Conservation (phyloP, 92 coral and sea anemone genomes). For the Zoanthus solanderi region DNA sequence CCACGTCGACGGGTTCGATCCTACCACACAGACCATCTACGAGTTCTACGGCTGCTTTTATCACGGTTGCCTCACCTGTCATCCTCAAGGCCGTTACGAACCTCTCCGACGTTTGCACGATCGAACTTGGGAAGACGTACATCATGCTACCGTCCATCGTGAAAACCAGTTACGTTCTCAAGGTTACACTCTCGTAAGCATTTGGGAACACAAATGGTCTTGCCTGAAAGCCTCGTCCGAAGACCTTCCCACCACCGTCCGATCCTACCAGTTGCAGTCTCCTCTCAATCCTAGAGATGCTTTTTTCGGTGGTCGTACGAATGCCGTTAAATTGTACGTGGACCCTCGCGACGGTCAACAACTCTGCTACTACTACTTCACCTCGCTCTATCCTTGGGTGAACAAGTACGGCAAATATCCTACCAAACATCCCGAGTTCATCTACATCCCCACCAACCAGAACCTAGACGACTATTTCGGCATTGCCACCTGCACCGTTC, state of each 20-base stretch:
- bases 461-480: not conserved
- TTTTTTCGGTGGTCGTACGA: not conserved
- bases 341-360: not conserved
- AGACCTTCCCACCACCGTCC: not conserved
- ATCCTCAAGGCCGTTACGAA: constrained; percentile 19
- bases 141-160: not conserved
- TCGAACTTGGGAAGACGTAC: not conserved
- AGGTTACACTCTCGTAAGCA: not conserved
- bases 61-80: constrained; percentile 12
- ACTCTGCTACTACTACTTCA: constrained; percentile 7
- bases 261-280: not conserved
- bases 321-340: constrained; percentile 7
- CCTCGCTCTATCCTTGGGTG: not conserved
- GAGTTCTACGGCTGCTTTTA: constrained; percentile 22
- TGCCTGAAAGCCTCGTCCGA: not conserved
- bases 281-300: constrained; percentile 10
- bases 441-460: not conserved
- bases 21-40: not conserved
- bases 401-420: not conserved
- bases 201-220: constrained; percentile 14
- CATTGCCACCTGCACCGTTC: too few relatives aligned
- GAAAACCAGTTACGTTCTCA: not conserved
- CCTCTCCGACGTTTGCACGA: not conserved
- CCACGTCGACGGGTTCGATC: constrained; percentile 12
- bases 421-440: not conserved